Conservation (phyloP, 2,113 vertebrate genomes). For the Rostratula benghalensis region DNA sequence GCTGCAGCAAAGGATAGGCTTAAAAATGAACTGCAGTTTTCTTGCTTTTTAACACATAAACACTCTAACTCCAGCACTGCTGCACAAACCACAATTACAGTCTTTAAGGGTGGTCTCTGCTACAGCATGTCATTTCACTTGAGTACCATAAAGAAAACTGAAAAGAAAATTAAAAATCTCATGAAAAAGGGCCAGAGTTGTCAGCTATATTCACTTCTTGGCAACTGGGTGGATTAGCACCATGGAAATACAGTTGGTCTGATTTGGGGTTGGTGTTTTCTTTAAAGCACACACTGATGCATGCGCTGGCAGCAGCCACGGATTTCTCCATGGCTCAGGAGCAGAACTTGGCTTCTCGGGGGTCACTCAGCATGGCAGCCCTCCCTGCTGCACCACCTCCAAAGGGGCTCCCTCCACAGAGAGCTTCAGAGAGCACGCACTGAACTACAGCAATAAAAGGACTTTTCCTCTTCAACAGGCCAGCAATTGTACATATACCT, state of each 20-base stretch:
- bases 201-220: not conserved
- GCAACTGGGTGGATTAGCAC: not conserved
- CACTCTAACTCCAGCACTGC: not conserved
- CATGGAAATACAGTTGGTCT: not conserved
- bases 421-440: not conserved
- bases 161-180: not conserved
- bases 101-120: not conserved
- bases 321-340: not conserved
- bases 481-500: fast-evolving
- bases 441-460: fast-evolving
- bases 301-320: fast-evolving
- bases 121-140: not conserved
- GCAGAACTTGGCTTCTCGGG: not conserved
- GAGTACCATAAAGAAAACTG: not conserved
- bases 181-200: not conserved
- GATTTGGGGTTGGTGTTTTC: not conserved
- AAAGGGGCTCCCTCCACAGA: not conserved
- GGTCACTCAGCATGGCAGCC: not conserved
- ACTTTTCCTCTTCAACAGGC: not conserved
- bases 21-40: not conserved
- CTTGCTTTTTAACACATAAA: no score
- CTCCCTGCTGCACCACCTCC: not conserved
- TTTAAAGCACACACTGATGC: fast-evolving
- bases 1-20: not conserved
- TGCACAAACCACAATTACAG: not conserved